These are phyloP conservation scores for Hyalella azteca DNA, from an alignment of 2,888 invertebrate genomes.

Conservation along the genomic window DNA sequence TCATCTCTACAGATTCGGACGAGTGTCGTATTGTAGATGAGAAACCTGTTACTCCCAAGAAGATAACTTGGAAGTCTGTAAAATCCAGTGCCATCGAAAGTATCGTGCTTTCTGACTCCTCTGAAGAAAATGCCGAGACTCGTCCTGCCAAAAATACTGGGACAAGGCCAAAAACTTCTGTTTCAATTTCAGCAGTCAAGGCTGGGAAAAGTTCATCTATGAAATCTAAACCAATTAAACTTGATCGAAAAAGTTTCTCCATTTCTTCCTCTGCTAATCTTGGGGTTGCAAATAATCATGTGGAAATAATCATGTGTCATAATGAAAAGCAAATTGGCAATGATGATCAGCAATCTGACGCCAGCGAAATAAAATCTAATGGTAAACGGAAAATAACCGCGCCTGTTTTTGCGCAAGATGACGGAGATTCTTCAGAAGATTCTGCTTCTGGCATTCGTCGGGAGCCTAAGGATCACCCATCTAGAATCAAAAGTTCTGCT, in stretches of 20 bases:
- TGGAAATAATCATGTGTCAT: neutral
- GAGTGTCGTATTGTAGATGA: constrained; percentile 1
- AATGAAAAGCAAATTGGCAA: neutral
- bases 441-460: too few relatives aligned
- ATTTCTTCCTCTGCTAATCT: neutral
- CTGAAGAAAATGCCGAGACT: neutral
- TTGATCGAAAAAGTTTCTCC: neutral
- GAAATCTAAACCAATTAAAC: neutral
- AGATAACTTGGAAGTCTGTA: too few relatives aligned
- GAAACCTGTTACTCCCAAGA: neutral
- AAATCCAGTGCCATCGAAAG: neutral
- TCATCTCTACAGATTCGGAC: neutral
- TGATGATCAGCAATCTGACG: too few relatives aligned
- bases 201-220: neutral
- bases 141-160: neutral
- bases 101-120: neutral
- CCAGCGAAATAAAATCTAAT: too few relatives aligned
- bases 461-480: constrained; percentile 7
- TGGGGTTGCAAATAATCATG: neutral
- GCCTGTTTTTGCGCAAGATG: too few relatives aligned
- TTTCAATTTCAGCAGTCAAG: too few relatives aligned
- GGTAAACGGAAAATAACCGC: too few relatives aligned
- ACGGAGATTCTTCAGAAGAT: neutral
- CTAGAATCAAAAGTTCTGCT: neutral
- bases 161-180: neutral